Conservation (phyloP, 2,797 vertebrate genomes). For the Xenopus petersii region DNA sequence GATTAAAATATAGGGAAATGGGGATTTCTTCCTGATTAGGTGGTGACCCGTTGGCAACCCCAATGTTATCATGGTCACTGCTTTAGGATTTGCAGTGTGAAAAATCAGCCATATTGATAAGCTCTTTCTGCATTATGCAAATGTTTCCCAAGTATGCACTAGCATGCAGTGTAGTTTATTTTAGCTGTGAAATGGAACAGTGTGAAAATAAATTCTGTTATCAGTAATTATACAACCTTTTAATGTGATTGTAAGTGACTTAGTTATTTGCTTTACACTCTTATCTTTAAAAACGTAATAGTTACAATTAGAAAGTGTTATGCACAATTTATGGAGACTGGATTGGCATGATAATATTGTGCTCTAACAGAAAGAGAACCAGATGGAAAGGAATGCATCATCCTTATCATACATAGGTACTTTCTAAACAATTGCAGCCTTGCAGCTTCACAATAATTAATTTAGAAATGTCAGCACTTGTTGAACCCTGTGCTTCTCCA, state of each 20-base stretch:
- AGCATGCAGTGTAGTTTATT: conserved; percentile 28
- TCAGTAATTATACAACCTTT: conserved; percentile 41
- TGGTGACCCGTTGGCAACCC: too few species aligned
- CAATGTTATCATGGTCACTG: too few species aligned
- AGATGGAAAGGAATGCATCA: background rate
- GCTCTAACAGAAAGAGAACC: conserved; percentile 12
- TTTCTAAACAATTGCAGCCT: too few species aligned
- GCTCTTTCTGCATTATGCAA: conserved; percentile 18
- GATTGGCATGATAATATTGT: conserved; percentile 25
- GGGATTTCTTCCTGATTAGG: too few species aligned
- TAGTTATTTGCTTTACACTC: conserved; percentile 33
- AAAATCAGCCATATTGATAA: too few species aligned
- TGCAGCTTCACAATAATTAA: too few species aligned
- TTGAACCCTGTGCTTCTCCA: too few species aligned
- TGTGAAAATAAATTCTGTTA: conserved; percentile 38
- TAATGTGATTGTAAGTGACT: conserved; percentile 35
- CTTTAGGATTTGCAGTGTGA: too few species aligned
- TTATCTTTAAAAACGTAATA: conserved; percentile 39
- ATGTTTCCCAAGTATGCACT: conserved; percentile 19
- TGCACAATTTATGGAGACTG: conserved; percentile 26
- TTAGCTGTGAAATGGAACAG: conserved; percentile 40
- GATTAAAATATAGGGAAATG: too few species aligned
- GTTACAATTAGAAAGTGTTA: conserved; percentile 32
- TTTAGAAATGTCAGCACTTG: too few species aligned
- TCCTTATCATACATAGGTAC: too few species aligned